Conservation (phyloP, 2,888 invertebrate genomes). For the Leptinotarsa rubiginosa region DNA sequence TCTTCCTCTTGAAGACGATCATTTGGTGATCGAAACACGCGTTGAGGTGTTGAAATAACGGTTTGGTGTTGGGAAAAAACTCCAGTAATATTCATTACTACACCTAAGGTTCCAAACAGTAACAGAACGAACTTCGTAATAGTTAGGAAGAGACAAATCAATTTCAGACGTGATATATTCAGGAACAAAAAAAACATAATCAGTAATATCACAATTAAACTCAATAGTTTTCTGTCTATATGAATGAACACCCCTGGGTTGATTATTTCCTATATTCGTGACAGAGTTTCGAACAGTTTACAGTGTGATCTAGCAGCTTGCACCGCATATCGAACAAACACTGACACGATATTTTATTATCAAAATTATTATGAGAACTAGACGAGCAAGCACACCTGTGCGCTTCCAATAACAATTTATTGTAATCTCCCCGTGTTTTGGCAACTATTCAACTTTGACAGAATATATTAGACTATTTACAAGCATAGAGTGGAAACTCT, state of each 20-base stretch:
- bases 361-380: constrained; percentile 56
- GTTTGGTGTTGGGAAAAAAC: too few species aligned
- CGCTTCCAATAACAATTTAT: constrained; percentile 33
- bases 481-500: neutral
- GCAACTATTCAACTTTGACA: constrained; percentile 14
- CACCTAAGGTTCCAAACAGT: too few species aligned
- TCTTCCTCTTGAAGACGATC: too few species aligned
- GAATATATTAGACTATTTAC: constrained; percentile 6
- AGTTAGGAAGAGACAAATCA: too few species aligned
- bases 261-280: constrained; percentile 21
- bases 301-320: constrained; percentile 48
- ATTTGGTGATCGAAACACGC: too few species aligned
- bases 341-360: constrained; percentile 52
- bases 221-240: neutral
- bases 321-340: constrained; percentile 56
- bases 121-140: too few species aligned
- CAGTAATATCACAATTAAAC: too few species aligned
- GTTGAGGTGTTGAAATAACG: too few species aligned
- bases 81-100: too few species aligned
- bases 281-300: constrained; percentile 23
- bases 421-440: constrained; percentile 31
- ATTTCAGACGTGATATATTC: too few species aligned
- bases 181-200: too few species aligned
- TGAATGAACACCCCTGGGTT: neutral
- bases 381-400: constrained; percentile 39